A percentile compares a stretch with the other conserved stretches of the same genome.
Conservation (phyloP, 2,888 invertebrate genomes). For the Uropetala carovei region DNA sequence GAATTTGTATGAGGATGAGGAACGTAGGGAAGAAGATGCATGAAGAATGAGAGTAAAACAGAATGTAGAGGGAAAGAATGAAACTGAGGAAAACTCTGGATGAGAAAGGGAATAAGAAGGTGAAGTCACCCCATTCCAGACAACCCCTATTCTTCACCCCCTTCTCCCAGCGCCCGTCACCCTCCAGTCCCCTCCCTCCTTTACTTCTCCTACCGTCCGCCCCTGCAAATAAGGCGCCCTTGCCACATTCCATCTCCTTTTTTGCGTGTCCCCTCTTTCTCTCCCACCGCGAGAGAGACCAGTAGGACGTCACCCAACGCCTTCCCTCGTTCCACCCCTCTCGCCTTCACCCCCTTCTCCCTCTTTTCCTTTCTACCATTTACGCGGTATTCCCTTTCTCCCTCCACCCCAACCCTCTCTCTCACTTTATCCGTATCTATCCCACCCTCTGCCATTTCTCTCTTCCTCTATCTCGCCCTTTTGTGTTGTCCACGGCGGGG, state of each 20-base stretch:
- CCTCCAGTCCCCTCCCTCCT: background rate
- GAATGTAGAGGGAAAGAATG: background rate
- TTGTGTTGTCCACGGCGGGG: background rate
- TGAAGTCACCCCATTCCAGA: conserved; percentile 50
- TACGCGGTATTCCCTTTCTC: background rate
- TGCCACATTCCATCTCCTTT: conserved; percentile 60
- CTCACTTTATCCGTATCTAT: background rate
- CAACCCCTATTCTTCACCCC: conserved; percentile 58
- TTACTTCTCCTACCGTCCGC: conserved; percentile 1
- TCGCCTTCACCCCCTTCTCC: background rate
- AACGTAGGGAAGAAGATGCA: background rate
- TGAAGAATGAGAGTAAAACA: background rate
- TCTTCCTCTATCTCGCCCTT: background rate
- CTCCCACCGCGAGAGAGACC: background rate
- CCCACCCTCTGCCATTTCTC: background rate
- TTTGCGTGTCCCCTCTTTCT: conserved; percentile 22
- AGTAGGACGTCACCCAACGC: conserved; percentile 21
- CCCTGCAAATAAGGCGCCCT: conserved; percentile 58
- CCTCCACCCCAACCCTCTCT: conserved; percentile 22
- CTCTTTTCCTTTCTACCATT: background rate
- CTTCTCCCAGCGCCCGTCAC: background rate
- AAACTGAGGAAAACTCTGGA: background rate
- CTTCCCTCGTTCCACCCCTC: background rate
- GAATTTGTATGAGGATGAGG: background rate
- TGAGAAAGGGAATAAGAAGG: background rate